Percentiles rank a stretch among this genome's conserved stretches.
phyloP scores from a whole-genome alignment of 2,113 vertebrate species.

The Centropus unirufus region DNA sequence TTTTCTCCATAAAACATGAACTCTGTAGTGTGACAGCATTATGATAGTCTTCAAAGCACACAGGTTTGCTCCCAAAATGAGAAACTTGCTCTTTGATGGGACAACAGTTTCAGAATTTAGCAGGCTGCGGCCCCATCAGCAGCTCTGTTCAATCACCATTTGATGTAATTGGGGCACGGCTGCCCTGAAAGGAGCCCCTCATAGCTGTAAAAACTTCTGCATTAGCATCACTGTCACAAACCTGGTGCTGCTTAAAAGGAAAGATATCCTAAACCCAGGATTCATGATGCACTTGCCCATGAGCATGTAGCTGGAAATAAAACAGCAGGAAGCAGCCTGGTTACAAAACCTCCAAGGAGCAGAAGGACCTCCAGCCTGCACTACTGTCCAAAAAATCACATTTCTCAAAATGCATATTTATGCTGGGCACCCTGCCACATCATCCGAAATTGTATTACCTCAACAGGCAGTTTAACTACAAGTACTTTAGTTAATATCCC shows the following conservation, averaged over 20 bases:
- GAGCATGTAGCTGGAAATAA: neutral
- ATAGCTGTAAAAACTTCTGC: neutral
- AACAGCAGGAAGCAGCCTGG: neutral
- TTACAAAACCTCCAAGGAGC: neutral
- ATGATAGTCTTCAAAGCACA: neutral
- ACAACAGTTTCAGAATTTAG: neutral
- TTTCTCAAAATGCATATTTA: neutral
- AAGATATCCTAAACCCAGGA: neutral
- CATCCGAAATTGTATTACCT: neutral
- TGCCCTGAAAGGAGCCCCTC: neutral
- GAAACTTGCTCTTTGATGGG: neutral
- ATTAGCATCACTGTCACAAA: neutral
- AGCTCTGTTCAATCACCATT: neutral
- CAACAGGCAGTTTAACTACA: constrained; percentile 1
- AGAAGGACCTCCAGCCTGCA: neutral
- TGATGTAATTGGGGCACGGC: neutral
- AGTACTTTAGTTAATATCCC: neutral
- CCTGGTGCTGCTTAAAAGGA: neutral
- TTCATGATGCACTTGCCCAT: accelerated
- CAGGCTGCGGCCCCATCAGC: neutral
- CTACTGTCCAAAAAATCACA: neutral
- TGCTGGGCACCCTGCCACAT: neutral
- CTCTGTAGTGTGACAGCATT: neutral
- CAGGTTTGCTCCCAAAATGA: neutral
- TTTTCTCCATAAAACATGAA: neutral